Conservation (phyloP, 2,797 vertebrate genomes). For the Amniataba percoides region DNA sequence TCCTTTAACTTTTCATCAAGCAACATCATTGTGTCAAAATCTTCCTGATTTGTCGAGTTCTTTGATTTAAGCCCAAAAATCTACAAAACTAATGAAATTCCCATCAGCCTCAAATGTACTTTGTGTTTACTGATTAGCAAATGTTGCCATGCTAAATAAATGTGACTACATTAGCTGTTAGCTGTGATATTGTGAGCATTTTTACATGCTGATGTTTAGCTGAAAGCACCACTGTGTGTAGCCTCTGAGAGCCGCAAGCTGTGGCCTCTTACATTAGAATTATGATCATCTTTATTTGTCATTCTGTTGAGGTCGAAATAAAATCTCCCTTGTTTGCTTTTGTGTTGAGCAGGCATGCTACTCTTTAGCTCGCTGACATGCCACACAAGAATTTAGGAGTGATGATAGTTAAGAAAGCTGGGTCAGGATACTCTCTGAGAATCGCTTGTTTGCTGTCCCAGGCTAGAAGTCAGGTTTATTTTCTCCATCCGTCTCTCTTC, state of each 20-base stretch:
- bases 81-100: background rate
- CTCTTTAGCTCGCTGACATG: slow-evolving; percentile 43
- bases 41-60: background rate
- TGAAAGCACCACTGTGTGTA: background rate
- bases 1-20: background rate
- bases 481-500: slow-evolving; percentile 67
- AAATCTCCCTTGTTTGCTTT: slow-evolving; percentile 19
- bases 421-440: slow-evolving; percentile 75
- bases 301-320: slow-evolving; percentile 5
- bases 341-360: slow-evolving; percentile 18
- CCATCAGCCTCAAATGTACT: background rate
- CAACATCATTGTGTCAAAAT: background rate
- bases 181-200: background rate
- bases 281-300: slow-evolving; percentile 4
- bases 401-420: slow-evolving; percentile 59
- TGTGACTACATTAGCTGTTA: background rate
- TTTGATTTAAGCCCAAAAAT: background rate
- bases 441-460: slow-evolving; percentile 79
- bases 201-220: background rate
- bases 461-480: slow-evolving; percentile 68
- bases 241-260: background rate
- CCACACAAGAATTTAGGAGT: slow-evolving; percentile 73
- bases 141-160: background rate
- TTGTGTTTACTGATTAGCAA: background rate
- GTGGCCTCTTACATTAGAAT: background rate